A percentile compares a stretch with the other conserved stretches of the same genome.
These are phyloP conservation scores for Arizona elegans DNA, from an alignment of 2,113 vertebrate species.

Conservation along the genomic window DNA sequence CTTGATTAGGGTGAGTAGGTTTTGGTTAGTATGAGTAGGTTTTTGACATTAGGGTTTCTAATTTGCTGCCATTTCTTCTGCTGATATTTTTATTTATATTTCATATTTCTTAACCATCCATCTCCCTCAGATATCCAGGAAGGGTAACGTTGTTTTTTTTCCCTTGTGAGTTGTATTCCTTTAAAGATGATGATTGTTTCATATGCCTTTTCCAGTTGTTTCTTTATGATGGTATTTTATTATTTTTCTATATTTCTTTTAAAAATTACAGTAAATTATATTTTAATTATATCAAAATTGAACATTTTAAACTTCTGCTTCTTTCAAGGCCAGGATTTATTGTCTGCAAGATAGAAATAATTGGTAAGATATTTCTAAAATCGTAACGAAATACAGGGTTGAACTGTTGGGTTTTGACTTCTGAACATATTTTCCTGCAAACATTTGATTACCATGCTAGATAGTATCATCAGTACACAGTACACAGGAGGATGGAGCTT, in stretches of 20 bases:
- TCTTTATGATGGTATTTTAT: neutral
- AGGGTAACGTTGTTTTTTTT: neutral
- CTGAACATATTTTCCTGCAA: neutral
- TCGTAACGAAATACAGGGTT: no score
- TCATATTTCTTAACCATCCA: neutral
- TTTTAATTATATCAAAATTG: neutral
- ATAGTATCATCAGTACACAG: neutral
- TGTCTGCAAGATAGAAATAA: neutral
- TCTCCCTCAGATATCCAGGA: neutral
- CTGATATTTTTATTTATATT: neutral
- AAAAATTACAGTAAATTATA: neutral
- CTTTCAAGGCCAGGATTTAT: neutral
- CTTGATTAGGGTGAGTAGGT: no score
- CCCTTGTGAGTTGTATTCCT: neutral
- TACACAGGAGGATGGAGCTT: neutral
- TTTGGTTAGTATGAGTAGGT: neutral
- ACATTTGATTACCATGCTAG: neutral
- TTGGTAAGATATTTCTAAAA: no score
- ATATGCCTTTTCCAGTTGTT: neutral
- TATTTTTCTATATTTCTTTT: neutral
- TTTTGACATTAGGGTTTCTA: neutral
- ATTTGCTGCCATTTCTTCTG: neutral
- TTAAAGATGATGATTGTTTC: neutral
- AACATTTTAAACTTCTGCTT: neutral
- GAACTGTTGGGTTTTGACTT: no score